phyloP scores from a whole-genome alignment of 37 sponge, comb jelly and placozoan genomes.

The Lycopodina hypogea region DNA sequence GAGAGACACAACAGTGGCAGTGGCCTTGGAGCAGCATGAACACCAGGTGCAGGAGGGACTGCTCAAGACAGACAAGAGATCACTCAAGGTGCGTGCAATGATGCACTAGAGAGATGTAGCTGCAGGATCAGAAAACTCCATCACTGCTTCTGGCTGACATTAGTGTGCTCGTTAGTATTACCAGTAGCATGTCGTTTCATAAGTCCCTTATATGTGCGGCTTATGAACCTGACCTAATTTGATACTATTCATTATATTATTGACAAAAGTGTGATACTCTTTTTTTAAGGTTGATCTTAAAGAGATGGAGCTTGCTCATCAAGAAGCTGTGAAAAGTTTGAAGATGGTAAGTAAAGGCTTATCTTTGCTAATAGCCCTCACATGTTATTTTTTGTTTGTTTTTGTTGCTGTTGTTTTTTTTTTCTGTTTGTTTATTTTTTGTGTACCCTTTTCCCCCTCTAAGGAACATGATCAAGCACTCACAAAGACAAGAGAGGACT shows the following conservation, averaged over 20 bases:
- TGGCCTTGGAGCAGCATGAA: constrained; percentile 86
- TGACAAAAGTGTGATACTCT: no score
- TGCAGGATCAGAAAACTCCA: background rate
- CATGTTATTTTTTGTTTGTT: no score
- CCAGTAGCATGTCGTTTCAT: background rate
- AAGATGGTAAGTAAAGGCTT: constrained; percentile 45
- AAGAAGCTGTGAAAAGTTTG: constrained; percentile 82
- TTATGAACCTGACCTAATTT: no score
- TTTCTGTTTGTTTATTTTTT: no score
- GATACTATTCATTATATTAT: no score
- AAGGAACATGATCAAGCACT: constrained; percentile 80
- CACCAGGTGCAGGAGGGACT: constrained; percentile 69
- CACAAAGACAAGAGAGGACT: constrained; percentile 82
- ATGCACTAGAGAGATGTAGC: no score
- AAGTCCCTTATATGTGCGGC: no score
- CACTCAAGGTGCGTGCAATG: constrained; percentile 69
- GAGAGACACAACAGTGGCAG: constrained; percentile 79
- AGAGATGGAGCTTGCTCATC: constrained; percentile 94
- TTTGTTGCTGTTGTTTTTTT: no score
- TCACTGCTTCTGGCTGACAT: background rate
- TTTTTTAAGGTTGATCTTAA: constrained; percentile 81
- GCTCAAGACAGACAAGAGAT: constrained; percentile 71
- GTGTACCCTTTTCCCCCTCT: background rate
- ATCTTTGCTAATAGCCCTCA: no score
- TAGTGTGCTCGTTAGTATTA: background rate